Evolutionary conservation across 1,140 invertebrate species (phyloP), one percentile per base, ranked within the genome.

Genomic region (Hylyphantes graminicola): DNA sequence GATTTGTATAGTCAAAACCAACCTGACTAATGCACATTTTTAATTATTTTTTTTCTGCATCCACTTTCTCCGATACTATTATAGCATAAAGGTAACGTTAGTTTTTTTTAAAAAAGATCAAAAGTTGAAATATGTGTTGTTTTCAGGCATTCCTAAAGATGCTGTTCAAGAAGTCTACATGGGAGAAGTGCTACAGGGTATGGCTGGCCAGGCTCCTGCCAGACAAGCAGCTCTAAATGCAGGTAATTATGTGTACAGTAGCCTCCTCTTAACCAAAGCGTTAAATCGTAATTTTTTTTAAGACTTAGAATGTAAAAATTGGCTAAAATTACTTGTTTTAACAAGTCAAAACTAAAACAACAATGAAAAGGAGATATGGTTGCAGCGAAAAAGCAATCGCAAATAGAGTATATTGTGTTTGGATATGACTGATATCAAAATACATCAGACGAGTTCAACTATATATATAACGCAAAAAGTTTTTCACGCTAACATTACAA

Each of bases 171-270:
- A 92, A 87, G 91, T 93, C 9, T 92, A 91, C 86, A 90, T 93
- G 89, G 92, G 92, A 7, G 90, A 92, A 88, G 92, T 93, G 7
- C 87, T 90, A 48, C 90, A 91, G 83, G 92, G 89, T 15, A 88
- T 87, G 72, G 86, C 88, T 53, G 90, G 90, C 2, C 91, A 91
- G 86, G 91, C 91, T 54, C 92, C 92, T 9, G 91, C 91, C 73
- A 87, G 92, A 63, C 92, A 93, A 87, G 92, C 92, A 53, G 89
- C 91, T 11, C 87, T 93, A 7, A 90, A 89, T 72, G 91, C 92
- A 81, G 92, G 85, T 84, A 78, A 83, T 9, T 59, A 19, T 53
- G 64, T 59, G 57, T 59, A 59, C n/a, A 59, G n/a, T n/a, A 59
- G 57, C 2, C 2, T 13, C 57, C n/a, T 6, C 57, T 59, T 12